Base-by-base conservation (phyloP, 1,140 invertebrate genomes). In the Diorhabda sublineata region DNA sequence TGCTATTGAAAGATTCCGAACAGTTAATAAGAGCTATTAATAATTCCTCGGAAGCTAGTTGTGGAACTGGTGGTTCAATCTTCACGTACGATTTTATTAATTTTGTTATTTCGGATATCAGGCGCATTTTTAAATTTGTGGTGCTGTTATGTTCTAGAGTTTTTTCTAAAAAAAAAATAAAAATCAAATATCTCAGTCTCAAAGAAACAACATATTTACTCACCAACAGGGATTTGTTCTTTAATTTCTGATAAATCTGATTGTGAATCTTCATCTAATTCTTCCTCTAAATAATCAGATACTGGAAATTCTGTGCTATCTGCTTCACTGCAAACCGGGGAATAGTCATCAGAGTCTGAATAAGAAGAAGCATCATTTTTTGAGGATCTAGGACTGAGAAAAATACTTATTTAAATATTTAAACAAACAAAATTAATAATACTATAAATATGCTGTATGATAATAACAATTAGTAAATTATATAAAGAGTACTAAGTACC, bases 301-400 rank as follows among this genome's bases (percentile, higher is more conserved):
- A 41, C 5, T 7, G n/a, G 43, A 60, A 45, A 45, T 47, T 78
- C 73, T 26, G 80, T 78, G 41, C 78, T 79, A 69, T 85, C 85
- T 1, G 74, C 76, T 52, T 86, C 86, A 73, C 85, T 86, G 69
- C 85, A 87, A 3, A 87, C 83, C 3, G 86, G 80, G 9, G 79
- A 81, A 74, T 81, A 82, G 70, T 81, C 72, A 58, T 79, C 78
- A 0, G 80, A 82, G 73, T 81, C 79, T 5, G 77, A 78, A 58
- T 78, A 74, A 66, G 64, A 69, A 45, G 47, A 3, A n/a, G 69
- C 65, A 58, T 68, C 11, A 42, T 58, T 68, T 3, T 67, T 11
- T 3, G 60, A 61, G 8, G 9, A 26, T 41, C 45, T 64, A 9
- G 71, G 71, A 62, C 68, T 74, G 7, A 26, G 7, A 56, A 42